phyloP scores from a whole-genome alignment of 1,140 invertebrate genomes.

The Nomia melanderi region DNA sequence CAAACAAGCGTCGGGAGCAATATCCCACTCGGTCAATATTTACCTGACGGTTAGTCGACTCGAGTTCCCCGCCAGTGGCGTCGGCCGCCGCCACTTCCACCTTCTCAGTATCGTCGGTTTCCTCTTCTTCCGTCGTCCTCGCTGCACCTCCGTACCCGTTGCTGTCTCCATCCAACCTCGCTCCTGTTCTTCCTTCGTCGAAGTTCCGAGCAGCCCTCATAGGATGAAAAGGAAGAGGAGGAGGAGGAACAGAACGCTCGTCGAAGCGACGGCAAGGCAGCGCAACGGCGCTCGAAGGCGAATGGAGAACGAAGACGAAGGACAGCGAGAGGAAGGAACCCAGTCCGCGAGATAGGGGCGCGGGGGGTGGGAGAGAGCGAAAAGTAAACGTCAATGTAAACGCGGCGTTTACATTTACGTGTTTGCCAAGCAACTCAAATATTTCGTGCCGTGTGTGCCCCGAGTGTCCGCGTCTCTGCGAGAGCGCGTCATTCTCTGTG shows the following conservation, averaged over 20 bases:
- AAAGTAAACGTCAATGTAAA: slow-evolving; percentile 80
- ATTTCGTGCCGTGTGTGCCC: slow-evolving; percentile 76
- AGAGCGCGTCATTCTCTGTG: slow-evolving; percentile 58
- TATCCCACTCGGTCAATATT: slow-evolving; percentile 81
- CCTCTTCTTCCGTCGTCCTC: slow-evolving; percentile 9
- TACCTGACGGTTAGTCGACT: slow-evolving; percentile 79
- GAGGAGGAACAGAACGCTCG: slow-evolving; percentile 53
- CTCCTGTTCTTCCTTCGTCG: slow-evolving; percentile 37
- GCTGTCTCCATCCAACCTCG: slow-evolving; percentile 2
- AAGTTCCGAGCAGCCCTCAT: slow-evolving; percentile 37
- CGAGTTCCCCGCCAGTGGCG: slow-evolving; percentile 53
- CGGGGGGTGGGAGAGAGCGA: slow-evolving; percentile 58
- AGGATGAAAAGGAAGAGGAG: too few species aligned
- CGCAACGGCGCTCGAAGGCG: background rate
- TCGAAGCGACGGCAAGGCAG: background rate
- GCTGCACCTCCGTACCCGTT: background rate
- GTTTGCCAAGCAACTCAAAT: slow-evolving; percentile 81
- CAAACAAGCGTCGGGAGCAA: slow-evolving; percentile 81
- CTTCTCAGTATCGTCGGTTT: background rate
- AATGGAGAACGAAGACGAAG: too few species aligned
- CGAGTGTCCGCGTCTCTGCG: slow-evolving; percentile 67
- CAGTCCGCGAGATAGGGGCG: slow-evolving; percentile 7
- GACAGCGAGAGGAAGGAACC: background rate
- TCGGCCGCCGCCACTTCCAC: slow-evolving; percentile 39
- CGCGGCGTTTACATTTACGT: slow-evolving; percentile 80